These are phyloP conservation scores for Cephus pulcher DNA, from an alignment of 2,888 invertebrate genomes.

Conservation along the genomic window DNA sequence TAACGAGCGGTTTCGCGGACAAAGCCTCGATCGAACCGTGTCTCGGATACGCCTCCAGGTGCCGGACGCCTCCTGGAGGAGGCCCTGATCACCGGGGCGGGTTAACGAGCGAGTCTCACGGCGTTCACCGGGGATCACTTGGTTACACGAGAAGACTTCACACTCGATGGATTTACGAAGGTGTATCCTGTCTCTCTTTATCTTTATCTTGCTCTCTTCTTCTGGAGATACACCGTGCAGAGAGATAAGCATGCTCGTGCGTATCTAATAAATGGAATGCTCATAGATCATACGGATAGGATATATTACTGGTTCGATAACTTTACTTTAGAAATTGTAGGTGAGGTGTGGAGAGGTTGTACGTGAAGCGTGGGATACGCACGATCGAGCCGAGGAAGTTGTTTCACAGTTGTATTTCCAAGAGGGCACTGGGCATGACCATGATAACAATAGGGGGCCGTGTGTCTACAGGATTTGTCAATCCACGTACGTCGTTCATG, in stretches of 20 bases:
- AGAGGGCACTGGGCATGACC: conserved; percentile 62
- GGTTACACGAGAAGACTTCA: conserved; percentile 3
- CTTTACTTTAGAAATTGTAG: background rate
- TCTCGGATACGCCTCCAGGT: conserved; percentile 32
- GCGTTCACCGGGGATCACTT: conserved; percentile 13
- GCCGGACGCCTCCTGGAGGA: conserved; percentile 30
- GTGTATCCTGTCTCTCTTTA: background rate
- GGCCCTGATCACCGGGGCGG: conserved; percentile 28
- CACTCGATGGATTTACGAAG: background rate
- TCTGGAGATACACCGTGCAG: background rate
- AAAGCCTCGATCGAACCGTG: conserved; percentile 41
- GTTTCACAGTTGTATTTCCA: background rate
- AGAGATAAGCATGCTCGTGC: background rate
- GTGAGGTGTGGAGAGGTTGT: background rate
- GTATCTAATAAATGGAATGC: background rate
- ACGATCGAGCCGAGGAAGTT: background rate
- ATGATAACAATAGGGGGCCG: conserved; percentile 50
- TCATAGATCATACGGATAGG: background rate
- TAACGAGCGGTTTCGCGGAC: conserved; percentile 56
- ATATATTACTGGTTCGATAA: background rate
- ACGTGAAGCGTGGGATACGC: background rate
- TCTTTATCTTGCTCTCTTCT: background rate
- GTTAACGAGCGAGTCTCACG: conserved; percentile 37
- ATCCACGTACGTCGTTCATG: conserved; percentile 61
- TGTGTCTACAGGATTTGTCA: conserved; percentile 60